Evolutionary conservation across 23 tunicate genomes (phyloP).

Genomic region (Diplosoma virens): DNA sequence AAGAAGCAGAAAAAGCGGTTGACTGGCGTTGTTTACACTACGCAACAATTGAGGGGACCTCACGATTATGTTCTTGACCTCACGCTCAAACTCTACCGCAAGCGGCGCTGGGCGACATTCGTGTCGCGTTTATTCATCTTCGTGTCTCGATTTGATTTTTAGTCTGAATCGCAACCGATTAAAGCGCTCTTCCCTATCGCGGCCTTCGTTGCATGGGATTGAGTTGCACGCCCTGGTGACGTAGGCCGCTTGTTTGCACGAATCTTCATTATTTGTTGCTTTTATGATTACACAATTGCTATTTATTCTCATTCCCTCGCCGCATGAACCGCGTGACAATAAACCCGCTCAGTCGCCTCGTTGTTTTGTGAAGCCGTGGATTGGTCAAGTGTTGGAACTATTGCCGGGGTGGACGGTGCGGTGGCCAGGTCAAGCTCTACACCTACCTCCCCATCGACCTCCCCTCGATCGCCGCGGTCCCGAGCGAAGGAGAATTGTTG

Average conservation of each 20-base stretch:
- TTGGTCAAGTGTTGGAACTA: slow-evolving; percentile 20
- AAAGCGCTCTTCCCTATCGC: no score
- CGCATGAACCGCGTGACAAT: neutral
- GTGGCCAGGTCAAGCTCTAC: slow-evolving; percentile 19
- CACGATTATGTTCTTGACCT: slow-evolving; percentile 73
- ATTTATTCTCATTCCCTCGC: slow-evolving; percentile 16
- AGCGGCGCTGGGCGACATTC: slow-evolving; percentile 63
- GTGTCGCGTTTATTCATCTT: slow-evolving; percentile 72
- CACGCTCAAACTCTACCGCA: slow-evolving; percentile 65
- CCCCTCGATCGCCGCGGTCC: slow-evolving; percentile 22
- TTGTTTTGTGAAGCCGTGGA: neutral
- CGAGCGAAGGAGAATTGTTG: no score
- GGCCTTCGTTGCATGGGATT: no score
- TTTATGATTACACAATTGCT: neutral
- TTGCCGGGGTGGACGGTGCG: neutral
- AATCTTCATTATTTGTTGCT: neutral
- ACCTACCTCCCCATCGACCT: slow-evolving; percentile 38
- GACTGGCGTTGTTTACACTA: slow-evolving; percentile 74
- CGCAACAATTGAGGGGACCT: slow-evolving; percentile 56
- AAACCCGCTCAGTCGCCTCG: neutral
- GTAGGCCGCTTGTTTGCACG: no score
- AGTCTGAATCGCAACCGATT: no score
- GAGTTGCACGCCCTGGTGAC: no score
- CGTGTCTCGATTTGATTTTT: slow-evolving; percentile 61
- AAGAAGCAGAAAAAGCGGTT: slow-evolving; percentile 39